Evolutionary conservation across 1,140 invertebrate genomes (phyloP).

Genomic region (Parasteatoda tepidariorum): DNA sequence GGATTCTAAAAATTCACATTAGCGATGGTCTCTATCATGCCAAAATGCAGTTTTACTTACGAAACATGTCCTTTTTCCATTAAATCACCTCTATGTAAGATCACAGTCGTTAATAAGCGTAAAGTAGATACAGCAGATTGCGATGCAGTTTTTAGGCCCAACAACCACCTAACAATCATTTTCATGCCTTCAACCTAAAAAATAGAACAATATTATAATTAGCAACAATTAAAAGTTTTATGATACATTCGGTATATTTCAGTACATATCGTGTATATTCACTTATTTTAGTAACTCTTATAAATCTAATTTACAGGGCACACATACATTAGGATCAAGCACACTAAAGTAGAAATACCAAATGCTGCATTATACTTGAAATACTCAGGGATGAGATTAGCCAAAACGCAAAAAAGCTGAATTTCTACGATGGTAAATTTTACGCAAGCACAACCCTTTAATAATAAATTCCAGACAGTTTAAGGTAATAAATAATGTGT

Average conservation of each 20-base stretch:
- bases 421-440: too few species aligned
- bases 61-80: conserved; percentile 73
- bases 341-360: too few species aligned
- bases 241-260: background rate
- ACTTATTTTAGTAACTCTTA: background rate
- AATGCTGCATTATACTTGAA: too few species aligned
- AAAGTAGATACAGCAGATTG: conserved; percentile 75
- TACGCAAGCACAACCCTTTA: too few species aligned
- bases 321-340: too few species aligned
- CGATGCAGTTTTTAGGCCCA: conserved; percentile 80
- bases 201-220: background rate
- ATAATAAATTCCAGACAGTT: too few species aligned
- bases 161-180: conserved; percentile 94
- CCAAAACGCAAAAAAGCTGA: too few species aligned
- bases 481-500: too few species aligned
- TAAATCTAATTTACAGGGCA: background rate
- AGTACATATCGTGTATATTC: background rate
- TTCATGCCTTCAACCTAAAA: conserved; percentile 87
- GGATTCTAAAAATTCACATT: too few species aligned
- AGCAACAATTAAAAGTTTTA: background rate
- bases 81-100: conserved; percentile 89
- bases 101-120: conserved; percentile 89
- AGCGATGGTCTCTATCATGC: too few species aligned
- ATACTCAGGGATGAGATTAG: too few species aligned
- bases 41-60: too few species aligned